Conservation (phyloP, 1,140 invertebrate genomes). For the Brachionus angularis region DNA sequence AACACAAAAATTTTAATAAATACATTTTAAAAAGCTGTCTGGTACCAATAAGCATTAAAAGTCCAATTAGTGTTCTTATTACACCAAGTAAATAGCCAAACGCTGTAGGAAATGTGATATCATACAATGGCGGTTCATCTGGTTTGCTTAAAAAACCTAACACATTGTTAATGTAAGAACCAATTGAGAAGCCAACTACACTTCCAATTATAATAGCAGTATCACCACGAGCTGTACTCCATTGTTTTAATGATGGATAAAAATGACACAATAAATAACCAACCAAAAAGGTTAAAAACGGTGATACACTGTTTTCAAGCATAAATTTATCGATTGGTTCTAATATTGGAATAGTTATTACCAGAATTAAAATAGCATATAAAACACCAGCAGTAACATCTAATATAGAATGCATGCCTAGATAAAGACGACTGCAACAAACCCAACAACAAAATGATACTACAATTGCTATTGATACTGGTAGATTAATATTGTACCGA, state of each 20-base stretch:
- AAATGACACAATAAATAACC: constrained; percentile 68
- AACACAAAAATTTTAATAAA: constrained; percentile 67
- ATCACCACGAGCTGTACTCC: constrained; percentile 68
- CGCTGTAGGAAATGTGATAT: constrained; percentile 64
- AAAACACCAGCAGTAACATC: constrained; percentile 58
- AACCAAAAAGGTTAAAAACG: constrained; percentile 65
- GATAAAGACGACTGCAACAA: constrained; percentile 76
- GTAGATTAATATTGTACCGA: constrained; percentile 30
- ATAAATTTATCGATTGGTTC: constrained; percentile 70
- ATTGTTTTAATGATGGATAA: constrained; percentile 60
- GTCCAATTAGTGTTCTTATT: constrained; percentile 69
- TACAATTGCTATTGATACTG: constrained; percentile 1
- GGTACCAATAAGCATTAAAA: constrained; percentile 67
- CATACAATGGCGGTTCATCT: constrained; percentile 61
- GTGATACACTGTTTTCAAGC: constrained; percentile 66
- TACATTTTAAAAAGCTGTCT: constrained; percentile 67
- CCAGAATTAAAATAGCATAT: constrained; percentile 67
- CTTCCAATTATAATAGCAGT: constrained; percentile 74
- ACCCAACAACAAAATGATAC: constrained; percentile 57
- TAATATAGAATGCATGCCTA: constrained; percentile 66
- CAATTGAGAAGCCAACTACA: constrained; percentile 69
- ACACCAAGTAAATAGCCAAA: constrained; percentile 69
- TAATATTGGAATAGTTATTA: constrained; percentile 69
- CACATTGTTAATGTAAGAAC: constrained; percentile 78
- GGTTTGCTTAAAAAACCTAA: constrained; percentile 64